Evolutionary conservation across 2,113 vertebrate genomes (phyloP), one percentile per base, ranked within the genome.

Genomic region (Calonectris borealis): DNA sequence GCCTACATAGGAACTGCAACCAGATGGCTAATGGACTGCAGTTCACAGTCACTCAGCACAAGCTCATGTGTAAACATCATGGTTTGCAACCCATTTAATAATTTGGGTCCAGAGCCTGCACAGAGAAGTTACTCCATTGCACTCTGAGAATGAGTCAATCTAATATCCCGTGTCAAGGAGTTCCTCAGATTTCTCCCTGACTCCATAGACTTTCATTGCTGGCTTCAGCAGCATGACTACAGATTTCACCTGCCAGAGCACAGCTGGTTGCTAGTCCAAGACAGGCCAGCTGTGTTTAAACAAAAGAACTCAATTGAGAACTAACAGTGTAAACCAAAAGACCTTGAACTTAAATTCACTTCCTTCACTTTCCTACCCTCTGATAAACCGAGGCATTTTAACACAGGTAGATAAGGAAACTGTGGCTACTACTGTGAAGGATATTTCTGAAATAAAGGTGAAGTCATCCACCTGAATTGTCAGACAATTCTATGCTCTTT

Each of bases 281-380:
- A 26, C 46, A 86, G 75, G 25, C 42, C 66, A 73, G 79, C 75
- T 90, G 49, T 65, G 66, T 83, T 93, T 93, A 52, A 87, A 87
- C n/a, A 65, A 91, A 83, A 82, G 11, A 79, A 38, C 69, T 71
- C 60, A 62, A 80, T 86, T 22, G 38, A 92, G 79, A 83, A 36
- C 38, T 55, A 86, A 57, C 22, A 91, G 34, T 9, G 8, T 48
- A 75, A 90, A 72, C 57, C n/a, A 60, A 40, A 68, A 68, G 48
- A 65, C 71, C 58, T 78, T 88, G 71, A 84, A 83, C 46, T 61
- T 65, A 62, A 71, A 75, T 48, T 79, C 40, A 70, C 36, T 79
- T 89, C 62, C 57, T 82, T 64, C 48, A 10, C 26, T 73, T 83
- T 55, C 76, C 31, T 24, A 20, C 7, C 7, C n/a, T 25, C 7